Conservation (phyloP, 2,113 vertebrate genomes). For the Elgaria multicarinata region DNA sequence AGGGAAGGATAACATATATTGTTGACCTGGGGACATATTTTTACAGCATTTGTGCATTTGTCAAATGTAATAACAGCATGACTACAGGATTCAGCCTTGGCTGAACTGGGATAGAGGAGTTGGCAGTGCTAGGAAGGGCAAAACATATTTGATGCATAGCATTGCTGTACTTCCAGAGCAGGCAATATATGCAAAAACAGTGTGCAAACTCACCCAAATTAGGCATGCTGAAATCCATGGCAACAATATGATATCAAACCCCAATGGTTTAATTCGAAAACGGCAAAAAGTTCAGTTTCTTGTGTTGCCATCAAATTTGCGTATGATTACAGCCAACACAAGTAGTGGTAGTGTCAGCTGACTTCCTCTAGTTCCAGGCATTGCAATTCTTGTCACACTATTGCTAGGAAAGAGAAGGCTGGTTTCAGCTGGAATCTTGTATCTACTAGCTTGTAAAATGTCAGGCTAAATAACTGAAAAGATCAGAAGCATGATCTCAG, state of each 20-base stretch:
- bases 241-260: neutral
- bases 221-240: neutral
- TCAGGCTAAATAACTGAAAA: conserved; percentile 9
- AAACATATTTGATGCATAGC: neutral
- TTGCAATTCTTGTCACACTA: neutral
- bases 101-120: neutral
- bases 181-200: neutral
- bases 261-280: neutral
- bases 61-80: conserved; percentile 13
- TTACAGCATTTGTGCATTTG: neutral
- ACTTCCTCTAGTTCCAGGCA: neutral
- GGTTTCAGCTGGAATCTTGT: neutral
- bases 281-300: neutral
- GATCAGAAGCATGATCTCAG: neutral
- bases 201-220: neutral
- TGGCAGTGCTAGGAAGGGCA: conserved; percentile 16
- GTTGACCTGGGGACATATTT: conserved; percentile 10
- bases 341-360: neutral
- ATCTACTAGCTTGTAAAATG: conserved; percentile 9
- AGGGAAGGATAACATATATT: neutral
- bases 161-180: neutral
- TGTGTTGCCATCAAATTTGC: neutral
- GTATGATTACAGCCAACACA: neutral
- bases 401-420: neutral
- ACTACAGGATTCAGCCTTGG: neutral